Evolutionary conservation across 2,888 invertebrate species (phyloP), one percentile per base, ranked within the genome.

Genomic region (Tenodera sinensis): DNA sequence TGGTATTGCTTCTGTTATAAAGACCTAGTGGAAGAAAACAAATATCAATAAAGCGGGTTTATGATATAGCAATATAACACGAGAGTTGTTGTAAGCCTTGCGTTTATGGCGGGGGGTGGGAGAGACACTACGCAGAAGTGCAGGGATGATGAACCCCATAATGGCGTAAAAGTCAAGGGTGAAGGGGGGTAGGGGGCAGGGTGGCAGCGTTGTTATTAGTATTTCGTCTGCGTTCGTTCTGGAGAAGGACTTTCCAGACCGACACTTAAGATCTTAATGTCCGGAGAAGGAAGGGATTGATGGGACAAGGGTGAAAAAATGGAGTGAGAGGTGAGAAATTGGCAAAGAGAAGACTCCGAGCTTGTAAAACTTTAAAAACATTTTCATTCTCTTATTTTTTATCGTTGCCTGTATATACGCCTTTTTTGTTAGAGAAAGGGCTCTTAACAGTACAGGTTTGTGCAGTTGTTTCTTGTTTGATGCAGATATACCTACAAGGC

Each of bases 21-120:
- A 82, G 28, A 83, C 25, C n/a, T 28, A 86, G 89, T 34, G 47
- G 89, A 85, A 89, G 71, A 89, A 85, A 42, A 85, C 89, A 89
- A 87, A 87, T 89, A 89, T 89, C 89, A 87, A 89, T 89, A 89
- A 84, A 87, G 83, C 71, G 34, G 54, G 89, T 89, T 84, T 87
- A 89, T 89, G 89, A 84, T 87, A 89, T 84, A 14, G 84, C 83
- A 87, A 89, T 87, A 89, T 86, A 86, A 81, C 71, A 81, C 54
- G 86, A 71, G 81, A 81, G 86, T 30, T 25, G 86, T 81, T 28
- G 86, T 84, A 84, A 83, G 28, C 30, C 85, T 83, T 15, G n/a
- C 47, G 83, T 84, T 47, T 84, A 89, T 85, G 85, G 89, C 27
- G 84, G 25, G 1, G 54, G 54, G 85, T n/a, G 85, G 54, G 54